phyloP scores from a whole-genome alignment of 35 echinoderm and acorn worm genomes.

The Patiria miniata region DNA sequence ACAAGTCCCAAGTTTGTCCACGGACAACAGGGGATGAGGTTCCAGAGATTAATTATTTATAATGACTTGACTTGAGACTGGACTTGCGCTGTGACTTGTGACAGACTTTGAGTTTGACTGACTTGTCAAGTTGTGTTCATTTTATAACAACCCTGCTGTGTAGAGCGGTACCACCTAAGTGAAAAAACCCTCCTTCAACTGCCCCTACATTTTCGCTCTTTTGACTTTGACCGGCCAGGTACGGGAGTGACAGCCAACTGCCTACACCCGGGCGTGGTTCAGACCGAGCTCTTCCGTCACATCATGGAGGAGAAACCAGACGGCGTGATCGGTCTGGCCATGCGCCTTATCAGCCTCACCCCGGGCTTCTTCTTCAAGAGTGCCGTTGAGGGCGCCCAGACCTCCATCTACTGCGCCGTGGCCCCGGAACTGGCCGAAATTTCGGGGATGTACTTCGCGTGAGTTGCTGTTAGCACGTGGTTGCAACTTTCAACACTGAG shows the following conservation, averaged over 20 bases:
- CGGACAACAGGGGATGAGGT: too few relatives aligned
- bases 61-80: too few relatives aligned
- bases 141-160: too few relatives aligned
- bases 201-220: too few relatives aligned
- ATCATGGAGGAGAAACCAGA: background rate
- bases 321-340: background rate
- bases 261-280: background rate
- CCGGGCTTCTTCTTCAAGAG: constrained; percentile 57
- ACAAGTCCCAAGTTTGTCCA: too few relatives aligned
- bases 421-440: constrained; percentile 40
- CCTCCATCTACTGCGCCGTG: constrained; percentile 74
- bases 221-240: background rate
- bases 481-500: too few relatives aligned
- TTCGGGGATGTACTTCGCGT: constrained; percentile 71
- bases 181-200: too few relatives aligned
- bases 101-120: too few relatives aligned
- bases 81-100: too few relatives aligned
- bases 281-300: background rate
- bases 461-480: background rate
- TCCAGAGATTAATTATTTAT: too few relatives aligned
- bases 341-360: background rate
- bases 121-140: too few relatives aligned
- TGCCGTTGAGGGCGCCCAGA: constrained; percentile 69
- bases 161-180: too few relatives aligned
- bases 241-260: constrained; percentile 11